A percentile compares a stretch with the other conserved stretches of the same genome.
Conservation (phyloP, 2,113 vertebrate species). For the Poeciliopsis prolifica region DNA sequence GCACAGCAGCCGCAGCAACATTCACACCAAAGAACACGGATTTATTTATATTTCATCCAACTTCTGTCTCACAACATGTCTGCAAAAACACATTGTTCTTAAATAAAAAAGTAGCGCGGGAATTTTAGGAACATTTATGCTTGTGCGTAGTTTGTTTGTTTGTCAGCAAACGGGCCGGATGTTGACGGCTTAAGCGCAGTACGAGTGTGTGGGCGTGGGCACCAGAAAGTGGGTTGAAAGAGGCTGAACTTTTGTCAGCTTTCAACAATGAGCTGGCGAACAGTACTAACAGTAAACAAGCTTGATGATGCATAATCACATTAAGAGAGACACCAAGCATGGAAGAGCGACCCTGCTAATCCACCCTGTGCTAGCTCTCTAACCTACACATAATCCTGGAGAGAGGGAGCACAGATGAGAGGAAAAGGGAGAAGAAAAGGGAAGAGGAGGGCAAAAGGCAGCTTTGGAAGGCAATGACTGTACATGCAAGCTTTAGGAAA, state of each 20-base stretch:
- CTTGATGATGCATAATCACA: conserved; percentile 93
- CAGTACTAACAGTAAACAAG: conserved; percentile 91
- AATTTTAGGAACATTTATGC: neutral
- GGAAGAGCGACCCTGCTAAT: conserved; percentile 86
- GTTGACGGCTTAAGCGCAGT: conserved; percentile 60
- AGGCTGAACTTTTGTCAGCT: conserved; percentile 79
- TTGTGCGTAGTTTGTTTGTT: conserved; percentile 40
- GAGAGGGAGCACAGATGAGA: conserved; percentile 71
- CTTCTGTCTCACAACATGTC: neutral
- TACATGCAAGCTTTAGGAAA: conserved; percentile 77
- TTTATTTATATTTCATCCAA: conserved; percentile 1
- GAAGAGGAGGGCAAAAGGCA: conserved; percentile 59
- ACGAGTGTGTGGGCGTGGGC: conserved; percentile 72
- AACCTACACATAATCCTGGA: conserved; percentile 89
- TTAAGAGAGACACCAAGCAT: conserved; percentile 87
- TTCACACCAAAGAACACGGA: neutral
- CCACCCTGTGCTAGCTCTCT: conserved; percentile 80
- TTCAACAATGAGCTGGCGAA: conserved; percentile 76
- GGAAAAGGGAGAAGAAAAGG: conserved; percentile 35
- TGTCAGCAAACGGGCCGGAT: conserved; percentile 25
- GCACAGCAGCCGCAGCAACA: neutral
- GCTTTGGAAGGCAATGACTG: conserved; percentile 87
- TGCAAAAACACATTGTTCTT: neutral
- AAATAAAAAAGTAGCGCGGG: conserved; percentile 3
- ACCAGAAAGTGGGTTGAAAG: conserved; percentile 65